These are phyloP conservation scores for Myotis daubentonii DNA, from an alignment of 2,797 vertebrate genomes.

Conservation along the genomic window DNA sequence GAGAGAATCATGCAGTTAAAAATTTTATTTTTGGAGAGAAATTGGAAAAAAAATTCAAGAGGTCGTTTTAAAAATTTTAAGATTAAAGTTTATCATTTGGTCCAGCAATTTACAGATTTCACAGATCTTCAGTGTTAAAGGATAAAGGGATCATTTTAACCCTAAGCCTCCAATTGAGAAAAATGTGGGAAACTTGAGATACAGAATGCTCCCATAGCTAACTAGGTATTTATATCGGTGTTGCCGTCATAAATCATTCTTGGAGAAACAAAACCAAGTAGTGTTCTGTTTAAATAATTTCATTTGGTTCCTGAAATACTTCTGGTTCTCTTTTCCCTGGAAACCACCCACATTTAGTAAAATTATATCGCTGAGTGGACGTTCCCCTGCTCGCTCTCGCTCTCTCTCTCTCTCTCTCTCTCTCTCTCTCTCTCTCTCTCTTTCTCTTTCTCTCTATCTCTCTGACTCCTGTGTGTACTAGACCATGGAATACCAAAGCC, in stretches of 20 bases:
- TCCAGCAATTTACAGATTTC: background rate
- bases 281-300: constrained; percentile 68
- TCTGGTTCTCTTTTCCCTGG: constrained; percentile 53
- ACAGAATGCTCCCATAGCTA: constrained; percentile 65
- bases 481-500: constrained; percentile 76
- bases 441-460: background rate
- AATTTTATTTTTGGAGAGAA: background rate
- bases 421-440: background rate
- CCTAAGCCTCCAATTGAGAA: background rate
- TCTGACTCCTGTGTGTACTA: constrained; percentile 59
- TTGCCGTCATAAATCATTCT: constrained; percentile 83
- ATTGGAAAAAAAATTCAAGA: background rate
- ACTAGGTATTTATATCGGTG: constrained; percentile 78
- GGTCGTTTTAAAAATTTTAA: background rate
- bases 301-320: constrained; percentile 75
- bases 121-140: background rate
- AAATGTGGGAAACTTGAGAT: background rate
- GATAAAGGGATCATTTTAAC: background rate
- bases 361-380: constrained; percentile 5
- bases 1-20: constrained; percentile 53
- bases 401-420: background rate
- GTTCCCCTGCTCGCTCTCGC: background rate
- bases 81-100: background rate
- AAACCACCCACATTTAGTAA: constrained; percentile 64
- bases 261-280: constrained; percentile 79